Conservation (phyloP, 2,113 vertebrate species). For the Rhea pennata region DNA sequence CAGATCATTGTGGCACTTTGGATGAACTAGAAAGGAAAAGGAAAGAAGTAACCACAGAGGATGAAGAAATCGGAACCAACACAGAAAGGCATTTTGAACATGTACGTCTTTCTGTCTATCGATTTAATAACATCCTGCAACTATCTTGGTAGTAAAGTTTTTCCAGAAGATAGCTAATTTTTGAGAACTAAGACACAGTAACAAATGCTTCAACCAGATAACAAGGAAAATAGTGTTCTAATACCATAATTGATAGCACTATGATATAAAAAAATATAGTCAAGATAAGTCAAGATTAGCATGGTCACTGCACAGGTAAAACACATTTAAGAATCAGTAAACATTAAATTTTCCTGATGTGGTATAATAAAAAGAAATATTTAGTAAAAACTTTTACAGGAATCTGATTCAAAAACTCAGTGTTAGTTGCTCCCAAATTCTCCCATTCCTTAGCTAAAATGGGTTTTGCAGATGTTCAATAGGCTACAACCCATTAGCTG, state of each 20-base stretch:
- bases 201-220: not conserved
- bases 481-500: not conserved
- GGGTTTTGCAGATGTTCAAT: not conserved
- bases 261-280: not conserved
- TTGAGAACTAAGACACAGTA: not conserved
- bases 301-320: rapidly evolving
- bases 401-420: not conserved
- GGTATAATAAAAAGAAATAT: rapidly evolving
- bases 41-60: not conserved
- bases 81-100: not conserved
- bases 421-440: not conserved
- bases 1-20: rapidly evolving
- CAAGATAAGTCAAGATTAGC: not conserved
- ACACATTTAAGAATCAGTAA: not conserved
- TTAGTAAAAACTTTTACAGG: not conserved
- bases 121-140: not conserved
- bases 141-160: not conserved
- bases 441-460: not conserved
- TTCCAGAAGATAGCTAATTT: not conserved
- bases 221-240: not conserved
- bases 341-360: not conserved
- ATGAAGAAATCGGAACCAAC: not conserved
- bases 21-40: not conserved
- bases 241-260: not conserved
- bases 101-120: rapidly evolving